phyloP scores from a whole-genome alignment of 1,140 invertebrate genomes.

The Solen grandis region DNA sequence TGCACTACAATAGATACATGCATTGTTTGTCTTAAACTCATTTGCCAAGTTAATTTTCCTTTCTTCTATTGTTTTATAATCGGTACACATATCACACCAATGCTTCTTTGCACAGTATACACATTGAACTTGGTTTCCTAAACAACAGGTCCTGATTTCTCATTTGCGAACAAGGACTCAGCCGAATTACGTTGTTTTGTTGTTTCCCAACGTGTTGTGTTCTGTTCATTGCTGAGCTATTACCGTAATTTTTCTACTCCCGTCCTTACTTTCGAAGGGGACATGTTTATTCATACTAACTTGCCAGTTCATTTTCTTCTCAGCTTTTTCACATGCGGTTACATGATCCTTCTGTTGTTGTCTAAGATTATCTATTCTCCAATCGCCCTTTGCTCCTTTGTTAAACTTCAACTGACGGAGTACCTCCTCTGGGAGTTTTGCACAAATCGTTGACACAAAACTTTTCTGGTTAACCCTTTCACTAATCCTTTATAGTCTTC shows the following conservation, averaged over 20 bases:
- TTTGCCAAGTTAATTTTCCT: slow-evolving; percentile 1
- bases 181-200: too few species aligned
- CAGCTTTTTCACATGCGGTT: too few species aligned
- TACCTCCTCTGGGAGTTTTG: too few species aligned
- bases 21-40: slow-evolving; percentile 20
- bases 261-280: not conserved
- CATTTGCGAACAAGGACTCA: too few species aligned
- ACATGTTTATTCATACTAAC: not conserved
- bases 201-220: not conserved
- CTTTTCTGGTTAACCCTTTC: not conserved
- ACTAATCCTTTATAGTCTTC: not conserved
- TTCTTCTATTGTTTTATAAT: slow-evolving; percentile 6
- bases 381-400: not conserved
- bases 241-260: not conserved
- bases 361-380: not conserved
- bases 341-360: not conserved
- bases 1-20: slow-evolving; percentile 6
- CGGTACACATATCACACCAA: slow-evolving; percentile 13
- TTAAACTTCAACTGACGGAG: not conserved
- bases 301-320: slow-evolving; percentile 1
- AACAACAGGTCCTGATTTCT: too few species aligned
- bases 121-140: slow-evolving; percentile 7
- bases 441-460: slow-evolving; percentile 11
- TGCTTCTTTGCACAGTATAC: slow-evolving; percentile 13
- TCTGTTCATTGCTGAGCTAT: not conserved